Base-by-base conservation (phyloP, 2,888 invertebrate genomes). In the Heteropelma amictum region DNA sequence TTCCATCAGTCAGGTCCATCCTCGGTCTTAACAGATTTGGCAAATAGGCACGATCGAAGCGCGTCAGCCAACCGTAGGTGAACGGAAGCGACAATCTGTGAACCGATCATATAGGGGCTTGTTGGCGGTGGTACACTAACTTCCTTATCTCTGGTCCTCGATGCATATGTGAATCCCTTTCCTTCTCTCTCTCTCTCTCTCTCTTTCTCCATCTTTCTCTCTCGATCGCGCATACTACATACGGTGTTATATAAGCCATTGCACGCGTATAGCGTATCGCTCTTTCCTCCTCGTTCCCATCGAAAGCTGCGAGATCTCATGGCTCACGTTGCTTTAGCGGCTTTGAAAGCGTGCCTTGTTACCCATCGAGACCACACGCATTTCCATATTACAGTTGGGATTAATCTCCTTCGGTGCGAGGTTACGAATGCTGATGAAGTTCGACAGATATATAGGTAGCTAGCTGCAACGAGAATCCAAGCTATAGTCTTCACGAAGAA, bases 361-460 rank as follows among this genome's bases (percentile, higher is more conserved):
- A 56, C 38, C 61, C 65, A 56, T 61, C 61, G 45, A 60, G 58
- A 40, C 72, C 58, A 53, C 51, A 75, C 73, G 79, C 82, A 87
- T 87, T 87, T 86, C 85, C 86, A 87, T 86, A 87, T 84, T 86
- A 85, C 85, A 83, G 82, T n/a, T 79, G 79, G 80, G 82, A 85
- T 86, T 87, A 86, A 85, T 85, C 81, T 81, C 77, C 80, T 76
- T 73, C 72, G 75, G 68, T 58, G 75, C 71, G 74, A 77, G 14
- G 64, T 72, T 78, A 73, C 79, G 76, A 81, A 77, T 78, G 73
- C 78, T 82, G 79, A 85, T 82, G 81, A 83, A 84, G 79, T 83
- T 85, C 82, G 84, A 81, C 82, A 81, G 82, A 73, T 79, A 72
- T n/a, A n/a, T 60, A 40, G 68, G 26, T 64, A 73, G 72, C 56